These are phyloP conservation scores for Zootoca vivipara DNA, from an alignment of 2,113 vertebrate species.

Conservation along the genomic window DNA sequence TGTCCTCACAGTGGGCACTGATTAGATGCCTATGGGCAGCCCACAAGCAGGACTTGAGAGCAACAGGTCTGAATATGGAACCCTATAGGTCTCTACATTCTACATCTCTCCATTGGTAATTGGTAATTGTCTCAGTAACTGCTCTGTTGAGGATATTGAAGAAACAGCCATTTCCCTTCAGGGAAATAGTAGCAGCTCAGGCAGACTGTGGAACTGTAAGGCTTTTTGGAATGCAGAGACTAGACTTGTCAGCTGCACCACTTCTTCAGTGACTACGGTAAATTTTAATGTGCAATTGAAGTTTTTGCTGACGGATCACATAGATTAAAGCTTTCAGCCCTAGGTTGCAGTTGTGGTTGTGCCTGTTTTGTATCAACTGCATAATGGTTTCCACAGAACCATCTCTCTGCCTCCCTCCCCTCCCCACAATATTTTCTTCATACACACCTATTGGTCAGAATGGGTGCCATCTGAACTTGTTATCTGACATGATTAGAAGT, in stretches of 20 bases:
- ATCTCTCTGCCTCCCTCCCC: neutral
- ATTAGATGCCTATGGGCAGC: too few relatives aligned
- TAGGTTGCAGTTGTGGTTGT: neutral
- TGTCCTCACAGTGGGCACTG: too few relatives aligned
- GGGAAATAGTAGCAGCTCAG: neutral
- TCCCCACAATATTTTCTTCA: neutral
- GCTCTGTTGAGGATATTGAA: neutral
- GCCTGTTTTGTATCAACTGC: constrained; percentile 8
- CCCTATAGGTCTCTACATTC: neutral
- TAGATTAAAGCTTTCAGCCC: neutral
- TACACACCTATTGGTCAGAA: neutral
- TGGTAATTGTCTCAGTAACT: neutral
- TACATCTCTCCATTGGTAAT: neutral
- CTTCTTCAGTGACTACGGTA: neutral
- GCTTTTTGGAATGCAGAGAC: neutral
- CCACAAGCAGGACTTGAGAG: too few relatives aligned
- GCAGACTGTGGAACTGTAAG: neutral
- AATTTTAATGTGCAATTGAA: neutral
- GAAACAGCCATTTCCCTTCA: neutral
- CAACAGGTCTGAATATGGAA: neutral
- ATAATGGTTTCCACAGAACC: constrained; percentile 9
- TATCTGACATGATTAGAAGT: constrained; percentile 3
- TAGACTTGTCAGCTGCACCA: neutral
- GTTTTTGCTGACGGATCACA: neutral
- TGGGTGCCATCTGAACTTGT: neutral